Base-by-base conservation (phyloP, 2,113 vertebrate genomes). In the Myxocyprinus asiaticus region DNA sequence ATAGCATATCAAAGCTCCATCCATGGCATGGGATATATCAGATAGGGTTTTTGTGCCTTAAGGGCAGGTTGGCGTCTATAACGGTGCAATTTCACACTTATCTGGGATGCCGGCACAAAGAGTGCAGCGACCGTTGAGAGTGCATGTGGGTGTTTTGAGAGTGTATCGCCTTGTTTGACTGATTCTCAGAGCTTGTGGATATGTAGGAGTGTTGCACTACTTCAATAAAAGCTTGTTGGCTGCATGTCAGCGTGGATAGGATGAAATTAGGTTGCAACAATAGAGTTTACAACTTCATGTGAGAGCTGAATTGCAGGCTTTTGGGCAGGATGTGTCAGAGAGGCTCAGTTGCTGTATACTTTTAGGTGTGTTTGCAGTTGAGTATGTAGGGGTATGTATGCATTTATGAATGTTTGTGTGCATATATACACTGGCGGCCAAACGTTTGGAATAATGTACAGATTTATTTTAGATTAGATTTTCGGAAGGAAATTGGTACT, bases 61-160 rank as follows among this genome's bases (percentile, higher is more conserved):
- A 11, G 84, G 80, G 82, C 71, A 80, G 69, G 62, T 9, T 56
- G 79, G 68, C 6, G 79, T 82, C 86, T 15, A 67, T 59, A 78
- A 81, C 51, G 43, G 76, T 81, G 68, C 47, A 67, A 79, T 85
- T 85, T 74, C 75, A 82, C 77, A 81, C 70, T 53, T 77, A 82
- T 82, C 81, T 79, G 56, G 42, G 55, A 80, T 79, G 79, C n/a
- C 58, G 3, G 22, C 22, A 33, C 22, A 33, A 33, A 70, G 58
- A 74, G 69, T 7, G 3, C 7, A 76, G 9, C 15, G 17, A 50
- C 71, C 9, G 58, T 53, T 9, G 63, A 82, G 47, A 75, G 55
- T 11, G 63, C 8, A 61, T 71, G 53, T 74, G 61, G 55, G 63
- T 79, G 69, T 74, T 55, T 79, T 64, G 44, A 74, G 48, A 44